Evolutionary conservation across 2,797 vertebrate genomes (phyloP).

Genomic region (Spinus olivaceus): DNA sequence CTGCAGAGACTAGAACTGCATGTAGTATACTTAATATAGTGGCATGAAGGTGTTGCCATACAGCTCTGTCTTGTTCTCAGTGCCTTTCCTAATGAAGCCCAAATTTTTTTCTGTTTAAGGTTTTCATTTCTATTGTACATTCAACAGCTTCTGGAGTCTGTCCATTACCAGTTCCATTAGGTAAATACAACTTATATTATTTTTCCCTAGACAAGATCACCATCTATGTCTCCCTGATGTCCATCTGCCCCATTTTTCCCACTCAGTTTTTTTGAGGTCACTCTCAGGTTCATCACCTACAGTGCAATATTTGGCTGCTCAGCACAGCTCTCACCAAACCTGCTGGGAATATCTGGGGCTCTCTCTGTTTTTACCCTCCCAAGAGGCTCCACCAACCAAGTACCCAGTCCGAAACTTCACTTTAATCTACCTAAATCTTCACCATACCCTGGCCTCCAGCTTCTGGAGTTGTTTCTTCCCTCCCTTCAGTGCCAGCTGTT

Average conservation of each 20-base stretch:
- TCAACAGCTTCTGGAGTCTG: not conserved
- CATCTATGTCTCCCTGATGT: not conserved
- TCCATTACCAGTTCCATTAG: not conserved
- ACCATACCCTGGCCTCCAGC: slow-evolving; percentile 77
- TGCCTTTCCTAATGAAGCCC: not conserved
- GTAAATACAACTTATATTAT: not conserved
- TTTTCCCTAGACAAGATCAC: not conserved
- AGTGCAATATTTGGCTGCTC: not conserved
- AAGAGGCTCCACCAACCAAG: not conserved
- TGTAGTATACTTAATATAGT: accelerated
- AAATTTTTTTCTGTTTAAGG: not conserved
- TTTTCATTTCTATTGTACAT: not conserved
- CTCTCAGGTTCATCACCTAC: not conserved
- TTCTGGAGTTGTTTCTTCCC: slow-evolving; percentile 88
- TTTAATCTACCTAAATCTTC: not conserved
- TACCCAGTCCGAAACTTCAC: not conserved
- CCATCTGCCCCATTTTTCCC: not conserved
- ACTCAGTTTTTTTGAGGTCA: not conserved
- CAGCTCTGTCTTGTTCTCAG: not conserved
- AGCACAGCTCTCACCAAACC: not conserved
- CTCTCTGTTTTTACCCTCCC: not conserved
- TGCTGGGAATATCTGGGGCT: not conserved
- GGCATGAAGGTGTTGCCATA: not conserved
- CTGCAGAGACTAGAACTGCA: not conserved
- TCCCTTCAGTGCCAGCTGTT: slow-evolving; percentile 80